A percentile compares a stretch with the other conserved stretches of the same genome.
Conservation (phyloP, 2,888 invertebrate genomes). For the Heteromyza rotundicornis region DNA sequence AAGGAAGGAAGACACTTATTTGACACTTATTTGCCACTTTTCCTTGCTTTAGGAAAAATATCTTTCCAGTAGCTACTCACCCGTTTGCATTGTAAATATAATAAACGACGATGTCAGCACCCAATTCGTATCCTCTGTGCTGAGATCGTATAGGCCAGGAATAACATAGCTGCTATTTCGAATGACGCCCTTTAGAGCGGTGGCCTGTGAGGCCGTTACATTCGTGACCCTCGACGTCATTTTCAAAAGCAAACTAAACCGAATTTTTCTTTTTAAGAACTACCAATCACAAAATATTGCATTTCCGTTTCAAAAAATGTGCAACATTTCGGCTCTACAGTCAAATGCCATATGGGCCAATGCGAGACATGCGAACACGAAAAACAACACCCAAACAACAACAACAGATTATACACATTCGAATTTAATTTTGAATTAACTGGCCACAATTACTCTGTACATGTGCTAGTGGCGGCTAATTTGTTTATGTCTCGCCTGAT, state of each 20-base stretch:
- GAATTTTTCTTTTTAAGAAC: too few relatives aligned
- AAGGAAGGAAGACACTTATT: background rate
- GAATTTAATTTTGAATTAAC: constrained; percentile 35
- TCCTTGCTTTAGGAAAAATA: too few relatives aligned
- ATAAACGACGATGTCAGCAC: constrained; percentile 88
- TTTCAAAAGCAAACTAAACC: constrained; percentile 5
- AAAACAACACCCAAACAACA: constrained; percentile 10
- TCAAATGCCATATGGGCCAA: too few relatives aligned
- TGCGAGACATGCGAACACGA: background rate
- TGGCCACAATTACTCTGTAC: background rate
- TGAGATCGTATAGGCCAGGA: constrained; percentile 71
- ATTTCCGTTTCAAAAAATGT: background rate
- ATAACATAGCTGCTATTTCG: constrained; percentile 62
- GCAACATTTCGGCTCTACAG: background rate
- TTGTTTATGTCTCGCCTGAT: background rate
- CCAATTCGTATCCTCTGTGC: constrained; percentile 86
- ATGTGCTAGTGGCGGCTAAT: background rate
- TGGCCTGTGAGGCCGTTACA: constrained; percentile 50
- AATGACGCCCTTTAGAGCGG: constrained; percentile 52
- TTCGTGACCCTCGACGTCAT: constrained; percentile 52
- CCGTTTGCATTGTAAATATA: constrained; percentile 93
- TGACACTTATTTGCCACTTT: too few relatives aligned
- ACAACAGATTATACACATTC: constrained; percentile 42
- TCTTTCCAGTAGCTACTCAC: too few relatives aligned
- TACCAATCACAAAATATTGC: background rate